These are phyloP conservation scores for Gandaritis pyraliata DNA, from an alignment of 2,888 invertebrate genomes.

Conservation along the genomic window DNA sequence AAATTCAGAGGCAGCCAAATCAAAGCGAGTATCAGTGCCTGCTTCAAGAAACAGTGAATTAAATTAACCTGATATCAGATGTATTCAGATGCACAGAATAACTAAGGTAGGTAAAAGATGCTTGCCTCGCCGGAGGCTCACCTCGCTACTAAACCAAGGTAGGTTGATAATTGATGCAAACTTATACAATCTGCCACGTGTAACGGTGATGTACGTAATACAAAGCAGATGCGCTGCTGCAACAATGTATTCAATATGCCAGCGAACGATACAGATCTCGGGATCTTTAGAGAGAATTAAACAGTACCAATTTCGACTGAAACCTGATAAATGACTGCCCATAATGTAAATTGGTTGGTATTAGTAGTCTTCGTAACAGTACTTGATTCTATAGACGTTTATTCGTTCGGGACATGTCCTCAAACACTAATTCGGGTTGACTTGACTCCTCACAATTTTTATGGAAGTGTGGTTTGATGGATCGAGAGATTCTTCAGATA, in stretches of 20 bases:
- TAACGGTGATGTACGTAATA: slow-evolving; percentile 47
- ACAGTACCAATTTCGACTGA: not conserved
- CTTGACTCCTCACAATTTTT: no score
- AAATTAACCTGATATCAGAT: not conserved
- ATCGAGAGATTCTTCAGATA: no score
- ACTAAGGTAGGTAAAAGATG: slow-evolving; percentile 6
- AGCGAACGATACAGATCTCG: not conserved
- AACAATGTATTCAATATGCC: slow-evolving; percentile 29
- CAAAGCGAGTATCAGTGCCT: no score
- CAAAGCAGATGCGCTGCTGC: slow-evolving; percentile 49
- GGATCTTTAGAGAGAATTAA: not conserved
- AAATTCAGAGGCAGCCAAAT: no score
- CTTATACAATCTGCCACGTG: slow-evolving; percentile 47
- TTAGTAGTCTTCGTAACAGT: no score
- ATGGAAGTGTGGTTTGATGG: no score
- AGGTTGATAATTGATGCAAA: slow-evolving; percentile 44
- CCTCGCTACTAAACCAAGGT: slow-evolving; percentile 16
- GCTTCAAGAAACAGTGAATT: no score
- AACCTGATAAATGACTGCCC: not conserved
- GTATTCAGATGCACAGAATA: no score
- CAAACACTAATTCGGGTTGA: no score
- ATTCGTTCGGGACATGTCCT: no score
- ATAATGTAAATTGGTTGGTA: no score
- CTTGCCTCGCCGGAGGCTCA: slow-evolving; percentile 15
- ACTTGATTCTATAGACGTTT: no score